These are phyloP conservation scores for Erannis defoliaria DNA, from an alignment of 2,888 invertebrate species.

Conservation along the genomic window DNA sequence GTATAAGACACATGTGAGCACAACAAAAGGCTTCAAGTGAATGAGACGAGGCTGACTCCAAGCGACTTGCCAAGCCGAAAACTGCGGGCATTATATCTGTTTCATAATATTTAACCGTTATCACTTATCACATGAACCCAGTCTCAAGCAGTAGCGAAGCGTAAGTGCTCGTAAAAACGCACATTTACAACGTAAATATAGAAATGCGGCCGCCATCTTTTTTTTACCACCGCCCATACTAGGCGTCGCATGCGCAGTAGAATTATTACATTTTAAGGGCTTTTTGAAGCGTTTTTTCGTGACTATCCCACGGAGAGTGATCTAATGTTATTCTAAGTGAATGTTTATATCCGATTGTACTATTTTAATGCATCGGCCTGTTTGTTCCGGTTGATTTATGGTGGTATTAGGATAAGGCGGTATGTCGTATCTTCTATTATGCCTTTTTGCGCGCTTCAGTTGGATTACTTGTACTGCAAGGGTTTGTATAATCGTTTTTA, in stretches of 20 bases:
- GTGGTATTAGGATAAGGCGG: slow-evolving; percentile 22
- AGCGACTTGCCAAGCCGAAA: no score
- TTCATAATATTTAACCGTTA: slow-evolving; percentile 47
- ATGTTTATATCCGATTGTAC: slow-evolving; percentile 56
- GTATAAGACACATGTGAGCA: no score
- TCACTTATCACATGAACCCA: slow-evolving; percentile 37
- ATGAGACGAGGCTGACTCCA: no score
- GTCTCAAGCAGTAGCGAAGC: slow-evolving; percentile 61
- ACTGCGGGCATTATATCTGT: neutral
- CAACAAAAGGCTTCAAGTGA: no score
- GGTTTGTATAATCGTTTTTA: slow-evolving; percentile 25
- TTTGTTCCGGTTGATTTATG: slow-evolving; percentile 44
- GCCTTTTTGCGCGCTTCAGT: slow-evolving; percentile 26
- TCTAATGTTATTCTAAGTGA: slow-evolving; percentile 54
- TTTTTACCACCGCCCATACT: slow-evolving; percentile 64
- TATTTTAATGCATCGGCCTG: slow-evolving; percentile 41
- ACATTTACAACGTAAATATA: slow-evolving; percentile 83
- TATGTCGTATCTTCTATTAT: slow-evolving; percentile 25
- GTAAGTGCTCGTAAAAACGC: slow-evolving; percentile 74
- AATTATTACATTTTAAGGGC: slow-evolving; percentile 67
- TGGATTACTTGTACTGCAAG: slow-evolving; percentile 8
- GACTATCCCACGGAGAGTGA: slow-evolving; percentile 46
- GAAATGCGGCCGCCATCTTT: slow-evolving; percentile 68
- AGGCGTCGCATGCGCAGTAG: slow-evolving; percentile 57
- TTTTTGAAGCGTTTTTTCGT: slow-evolving; percentile 51